phyloP scores from a whole-genome alignment of 2,888 invertebrate genomes.

The Drosophila flavopinicola region DNA sequence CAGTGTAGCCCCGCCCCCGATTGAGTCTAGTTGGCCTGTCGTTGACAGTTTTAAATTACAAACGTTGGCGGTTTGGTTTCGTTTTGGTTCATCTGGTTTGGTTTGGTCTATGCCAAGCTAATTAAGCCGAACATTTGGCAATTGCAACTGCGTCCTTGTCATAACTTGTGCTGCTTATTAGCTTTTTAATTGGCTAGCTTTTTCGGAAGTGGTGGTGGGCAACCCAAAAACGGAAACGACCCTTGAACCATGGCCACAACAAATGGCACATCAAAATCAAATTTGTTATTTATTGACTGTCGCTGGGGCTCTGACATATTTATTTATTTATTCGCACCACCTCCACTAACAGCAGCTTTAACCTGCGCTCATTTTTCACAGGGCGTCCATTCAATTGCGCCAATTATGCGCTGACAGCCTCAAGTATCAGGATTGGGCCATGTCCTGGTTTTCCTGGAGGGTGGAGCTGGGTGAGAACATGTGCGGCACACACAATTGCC shows the following conservation, averaged over 20 bases:
- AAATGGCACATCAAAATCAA: conserved; percentile 70
- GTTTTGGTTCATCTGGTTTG: conserved; percentile 25
- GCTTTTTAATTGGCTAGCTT: conserved; percentile 69
- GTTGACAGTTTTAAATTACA: conserved; percentile 81
- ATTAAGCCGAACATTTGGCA: conserved; percentile 68
- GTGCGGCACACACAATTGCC: conserved; percentile 46
- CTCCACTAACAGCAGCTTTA: conserved; percentile 24
- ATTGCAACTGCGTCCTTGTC: conserved; percentile 53
- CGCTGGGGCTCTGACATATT: conserved; percentile 33
- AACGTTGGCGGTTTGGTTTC: conserved; percentile 56
- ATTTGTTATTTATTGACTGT: conserved; percentile 70
- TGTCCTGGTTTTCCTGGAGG: not conserved
- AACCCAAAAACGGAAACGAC: conserved; percentile 28
- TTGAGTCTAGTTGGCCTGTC: conserved; percentile 42
- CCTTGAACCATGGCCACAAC: conserved; percentile 42
- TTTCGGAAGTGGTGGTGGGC: conserved; percentile 4
- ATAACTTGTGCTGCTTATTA: conserved; percentile 61
- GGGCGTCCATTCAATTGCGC: conserved; percentile 65
- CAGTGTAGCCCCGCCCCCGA: conserved; percentile 5
- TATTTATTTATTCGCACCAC: conserved; percentile 66
- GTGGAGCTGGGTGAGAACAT: conserved; percentile 41
- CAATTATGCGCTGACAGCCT: conserved; percentile 75
- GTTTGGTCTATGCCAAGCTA: conserved; percentile 40
- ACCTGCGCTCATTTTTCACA: conserved; percentile 64
- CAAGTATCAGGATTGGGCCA: conserved; percentile 36